Evolutionary conservation across 1,140 invertebrate genomes (phyloP).

Genomic region (Nasonia longicornis): DNA sequence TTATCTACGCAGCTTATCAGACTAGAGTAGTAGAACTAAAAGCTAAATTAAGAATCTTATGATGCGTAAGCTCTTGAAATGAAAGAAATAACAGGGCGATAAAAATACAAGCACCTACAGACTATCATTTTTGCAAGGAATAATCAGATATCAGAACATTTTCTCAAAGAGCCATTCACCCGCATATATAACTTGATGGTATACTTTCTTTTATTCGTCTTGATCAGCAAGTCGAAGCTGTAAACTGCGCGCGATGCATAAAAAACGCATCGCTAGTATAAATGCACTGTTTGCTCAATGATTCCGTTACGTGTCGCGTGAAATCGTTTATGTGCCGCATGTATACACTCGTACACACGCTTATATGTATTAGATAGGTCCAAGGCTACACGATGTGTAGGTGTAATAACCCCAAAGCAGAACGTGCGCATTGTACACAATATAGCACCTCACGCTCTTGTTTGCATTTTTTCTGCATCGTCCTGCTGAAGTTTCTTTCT

Average conservation of each 20-base stretch:
- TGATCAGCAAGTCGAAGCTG: not conserved
- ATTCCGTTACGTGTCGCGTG: not conserved
- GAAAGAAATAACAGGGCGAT: too few relatives aligned
- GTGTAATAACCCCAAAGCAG: conserved; percentile 31
- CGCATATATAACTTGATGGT: too few relatives aligned
- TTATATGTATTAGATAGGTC: not conserved
- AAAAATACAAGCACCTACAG: too few relatives aligned
- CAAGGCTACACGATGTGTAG: conserved; percentile 11
- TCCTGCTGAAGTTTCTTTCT: not conserved
- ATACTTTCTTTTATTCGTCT: too few relatives aligned
- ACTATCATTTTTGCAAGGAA: too few relatives aligned
- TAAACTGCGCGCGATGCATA: not conserved
- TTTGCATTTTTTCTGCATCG: conserved; percentile 3
- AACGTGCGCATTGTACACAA: not conserved
- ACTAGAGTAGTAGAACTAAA: too few relatives aligned
- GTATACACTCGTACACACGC: not conserved
- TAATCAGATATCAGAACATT: too few relatives aligned
- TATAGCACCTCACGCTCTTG: not conserved
- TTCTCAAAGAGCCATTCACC: too few relatives aligned
- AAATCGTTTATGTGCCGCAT: conserved; percentile 12
- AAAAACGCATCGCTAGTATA: not conserved
- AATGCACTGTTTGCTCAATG: conserved; percentile 17
- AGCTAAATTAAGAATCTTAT: too few relatives aligned
- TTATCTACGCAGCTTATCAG: too few relatives aligned
- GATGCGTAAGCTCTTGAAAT: too few relatives aligned